Percentiles rank a stretch among this genome's conserved stretches.
Evolutionary conservation across 2,797 vertebrate species (phyloP).

Genomic region (Coregonus suidteri): DNA sequence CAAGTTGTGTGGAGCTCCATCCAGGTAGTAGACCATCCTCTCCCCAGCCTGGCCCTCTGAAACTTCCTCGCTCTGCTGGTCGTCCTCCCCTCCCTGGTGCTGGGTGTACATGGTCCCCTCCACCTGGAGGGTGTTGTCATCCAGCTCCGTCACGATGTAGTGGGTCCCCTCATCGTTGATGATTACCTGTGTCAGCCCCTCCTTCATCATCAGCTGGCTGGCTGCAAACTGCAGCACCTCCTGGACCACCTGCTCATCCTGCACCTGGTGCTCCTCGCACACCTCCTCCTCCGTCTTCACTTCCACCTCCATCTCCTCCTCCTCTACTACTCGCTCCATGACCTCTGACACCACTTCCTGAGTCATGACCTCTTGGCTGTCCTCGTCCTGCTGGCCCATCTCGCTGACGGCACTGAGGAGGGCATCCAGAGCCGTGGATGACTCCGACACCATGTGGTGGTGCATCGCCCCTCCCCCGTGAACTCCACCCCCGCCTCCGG

Average conservation of each 20-base stretch:
- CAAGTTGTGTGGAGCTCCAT: constrained; percentile 72
- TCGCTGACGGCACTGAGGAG: constrained; percentile 92
- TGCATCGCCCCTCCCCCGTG: constrained; percentile 42
- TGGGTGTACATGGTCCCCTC: constrained; percentile 78
- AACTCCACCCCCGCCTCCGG: constrained; percentile 60
- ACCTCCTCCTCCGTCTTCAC: constrained; percentile 71
- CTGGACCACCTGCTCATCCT: constrained; percentile 78
- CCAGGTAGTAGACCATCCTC: constrained; percentile 88
- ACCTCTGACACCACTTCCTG: constrained; percentile 53
- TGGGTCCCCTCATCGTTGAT: constrained; percentile 94
- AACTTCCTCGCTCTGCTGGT: constrained; percentile 24
- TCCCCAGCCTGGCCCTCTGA: constrained; percentile 57
- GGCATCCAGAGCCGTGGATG: constrained; percentile 88
- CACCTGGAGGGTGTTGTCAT: constrained; percentile 80
- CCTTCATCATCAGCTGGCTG: constrained; percentile 88
- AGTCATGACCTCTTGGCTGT: constrained; percentile 40
- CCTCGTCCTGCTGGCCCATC: constrained; percentile 80
- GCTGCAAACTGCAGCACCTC: constrained; percentile 93
- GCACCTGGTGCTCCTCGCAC: constrained; percentile 56
- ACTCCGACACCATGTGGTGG: constrained; percentile 69
- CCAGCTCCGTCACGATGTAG: constrained; percentile 94
- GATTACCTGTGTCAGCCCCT: constrained; percentile 92
- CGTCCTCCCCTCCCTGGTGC: constrained; percentile 34
- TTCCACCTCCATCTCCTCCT: constrained; percentile 33
- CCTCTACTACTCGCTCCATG: constrained; percentile 22